A percentile compares a stretch with the other conserved stretches of the same genome.
These are phyloP conservation scores for Drosophila aff. DNA, from an alignment of 1,140 invertebrate genomes.

Conservation along the genomic window DNA sequence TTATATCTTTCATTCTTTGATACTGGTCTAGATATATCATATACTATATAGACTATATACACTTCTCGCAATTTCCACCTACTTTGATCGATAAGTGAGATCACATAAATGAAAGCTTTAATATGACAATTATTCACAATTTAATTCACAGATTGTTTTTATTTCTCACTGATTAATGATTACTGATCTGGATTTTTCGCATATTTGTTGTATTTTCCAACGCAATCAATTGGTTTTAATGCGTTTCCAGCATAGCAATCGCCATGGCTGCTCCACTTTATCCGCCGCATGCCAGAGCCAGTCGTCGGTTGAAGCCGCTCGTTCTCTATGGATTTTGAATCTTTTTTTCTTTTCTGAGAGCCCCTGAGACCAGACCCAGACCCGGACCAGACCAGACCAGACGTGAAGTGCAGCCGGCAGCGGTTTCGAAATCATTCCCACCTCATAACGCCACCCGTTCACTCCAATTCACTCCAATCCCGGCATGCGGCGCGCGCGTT, in stretches of 20 bases:
- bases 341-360: constrained; percentile 1
- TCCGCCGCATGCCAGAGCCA: constrained; percentile 10
- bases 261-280: constrained; percentile 31
- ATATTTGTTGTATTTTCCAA: constrained; percentile 17
- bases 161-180: constrained; percentile 6
- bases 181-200: constrained; percentile 35
- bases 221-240: constrained; percentile 44
- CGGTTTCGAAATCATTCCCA: constrained; percentile 58
- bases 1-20: neutral
- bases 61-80: neutral
- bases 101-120: neutral
- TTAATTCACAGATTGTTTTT: neutral
- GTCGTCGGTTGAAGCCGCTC: constrained; percentile 4
- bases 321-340: neutral
- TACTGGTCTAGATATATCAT: neutral
- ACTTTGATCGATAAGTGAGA: neutral
- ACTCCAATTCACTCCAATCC: constrained; percentile 23
- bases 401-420: constrained; percentile 32
- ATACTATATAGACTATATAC: neutral
- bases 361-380: constrained; percentile 26
- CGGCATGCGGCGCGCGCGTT: constrained; percentile 21
- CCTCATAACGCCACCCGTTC: constrained; percentile 29
- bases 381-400: constrained; percentile 8
- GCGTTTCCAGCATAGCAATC: constrained; percentile 41
- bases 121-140: neutral